Evolutionary conservation across 2,113 vertebrate genomes (phyloP), one percentile per base, ranked within the genome.

Genomic region (Xiphorhynchus elegans): DNA sequence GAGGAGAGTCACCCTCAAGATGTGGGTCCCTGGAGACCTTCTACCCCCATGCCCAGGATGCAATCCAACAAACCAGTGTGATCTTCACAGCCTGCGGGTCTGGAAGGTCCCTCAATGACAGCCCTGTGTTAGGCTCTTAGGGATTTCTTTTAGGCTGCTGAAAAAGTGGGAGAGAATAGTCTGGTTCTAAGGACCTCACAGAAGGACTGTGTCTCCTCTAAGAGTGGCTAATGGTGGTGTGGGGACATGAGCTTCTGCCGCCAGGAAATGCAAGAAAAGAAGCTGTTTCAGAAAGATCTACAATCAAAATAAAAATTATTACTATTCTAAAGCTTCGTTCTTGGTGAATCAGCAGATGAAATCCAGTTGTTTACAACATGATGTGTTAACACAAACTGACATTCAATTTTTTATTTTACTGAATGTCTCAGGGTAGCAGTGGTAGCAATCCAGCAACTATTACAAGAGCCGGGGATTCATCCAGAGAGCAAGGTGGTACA

Each of bases 71-170:
- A 80, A 64, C 14, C 25, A n/a, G 20, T 5, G 14, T 70, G 33
- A 59, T 42, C 44, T 63, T 67, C 84, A 55, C 39, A 76, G 53
- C n/a, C 49, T 44, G 17, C 52, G n/a, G 17, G 9, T 58, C 84
- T 89, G 62, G 60, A 84, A 86, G 33, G 46, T 24, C 13, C 24
- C 31, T 69, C 66, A 55, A 0, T 39, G 55, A 35, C 0, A 0
- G 25, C 35, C 46, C 31, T 58, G 24, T 26, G 6, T 15, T 63
- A 44, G 28, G 5, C 29, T 88, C 4, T 35, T 58, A 13, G 44
- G 44, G 44, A 24, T 74, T 24, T 84, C n/a, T 75, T 33, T 29
- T 55, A n/a, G 35, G 24, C n/a, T 68, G 18, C n/a, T 52, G 47
- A 24, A 68, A 89, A 72, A 94, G 5, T 2, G 10, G 17, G 9